A percentile compares a stretch with the other conserved stretches of the same genome.
Conservation (phyloP, 2,113 vertebrate species). For the Megaptera novaeangliae region DNA sequence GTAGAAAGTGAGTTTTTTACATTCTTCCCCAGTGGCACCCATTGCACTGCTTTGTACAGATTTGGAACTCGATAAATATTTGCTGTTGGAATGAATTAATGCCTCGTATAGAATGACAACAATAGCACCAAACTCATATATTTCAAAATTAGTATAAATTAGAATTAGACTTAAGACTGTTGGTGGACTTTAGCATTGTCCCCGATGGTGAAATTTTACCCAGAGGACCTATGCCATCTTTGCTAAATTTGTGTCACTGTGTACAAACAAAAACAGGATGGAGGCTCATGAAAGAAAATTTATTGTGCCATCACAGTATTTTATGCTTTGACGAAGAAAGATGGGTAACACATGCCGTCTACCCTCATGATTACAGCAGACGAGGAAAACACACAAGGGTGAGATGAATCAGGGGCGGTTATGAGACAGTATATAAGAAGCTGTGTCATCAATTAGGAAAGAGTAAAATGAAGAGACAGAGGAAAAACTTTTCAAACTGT, state of each 20-base stretch:
- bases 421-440: too few relatives aligned
- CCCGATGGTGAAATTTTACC: fast-evolving
- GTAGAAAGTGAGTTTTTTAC: background rate
- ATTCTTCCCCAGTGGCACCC: fast-evolving
- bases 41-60: fast-evolving
- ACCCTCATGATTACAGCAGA: fast-evolving
- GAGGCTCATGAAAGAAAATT: background rate
- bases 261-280: fast-evolving
- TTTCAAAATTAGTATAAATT: background rate
- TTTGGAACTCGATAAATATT: background rate
- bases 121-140: fast-evolving
- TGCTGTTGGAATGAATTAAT: background rate
- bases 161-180: background rate
- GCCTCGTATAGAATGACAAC: fast-evolving
- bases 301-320: fast-evolving
- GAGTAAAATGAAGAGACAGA: background rate
- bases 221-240: background rate
- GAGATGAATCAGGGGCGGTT: fast-evolving
- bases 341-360: fast-evolving
- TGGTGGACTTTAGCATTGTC: too few relatives aligned
- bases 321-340: too few relatives aligned
- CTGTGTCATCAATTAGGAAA: background rate
- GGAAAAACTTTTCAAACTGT: fast-evolving
- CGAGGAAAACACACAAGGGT: background rate
- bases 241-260: background rate